Evolutionary conservation across 2,113 vertebrate genomes (phyloP).

Genomic region (Solea solea): DNA sequence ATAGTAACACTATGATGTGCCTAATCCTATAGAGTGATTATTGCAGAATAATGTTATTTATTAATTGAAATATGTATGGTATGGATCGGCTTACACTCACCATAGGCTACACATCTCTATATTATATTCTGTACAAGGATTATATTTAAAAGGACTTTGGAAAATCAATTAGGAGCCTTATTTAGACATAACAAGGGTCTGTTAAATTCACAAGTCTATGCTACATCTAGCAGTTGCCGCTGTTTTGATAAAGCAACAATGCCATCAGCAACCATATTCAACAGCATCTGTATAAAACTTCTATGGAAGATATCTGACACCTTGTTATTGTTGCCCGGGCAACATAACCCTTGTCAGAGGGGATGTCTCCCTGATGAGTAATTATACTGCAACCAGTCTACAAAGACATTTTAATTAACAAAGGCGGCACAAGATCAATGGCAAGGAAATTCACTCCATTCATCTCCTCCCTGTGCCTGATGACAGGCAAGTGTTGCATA

Average conservation of each 20-base stretch:
- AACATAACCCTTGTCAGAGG: slow-evolving; percentile 47
- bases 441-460: slow-evolving; percentile 46
- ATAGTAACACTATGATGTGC: no score
- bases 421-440: slow-evolving; percentile 51
- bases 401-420: slow-evolving; percentile 70
- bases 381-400: slow-evolving; percentile 62
- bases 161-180: slow-evolving; percentile 22
- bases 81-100: no score
- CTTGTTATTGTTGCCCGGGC: slow-evolving; percentile 54
- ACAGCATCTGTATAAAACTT: slow-evolving; percentile 51
- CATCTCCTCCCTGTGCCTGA: slow-evolving; percentile 38
- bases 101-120: no score
- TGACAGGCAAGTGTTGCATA: slow-evolving; percentile 46
- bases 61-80: no score
- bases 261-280: slow-evolving; percentile 26
- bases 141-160: neutral
- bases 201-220: slow-evolving; percentile 20
- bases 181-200: slow-evolving; percentile 7
- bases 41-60: no score
- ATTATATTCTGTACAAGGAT: neutral
- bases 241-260: slow-evolving; percentile 31
- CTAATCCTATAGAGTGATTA: no score
- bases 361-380: slow-evolving; percentile 60
- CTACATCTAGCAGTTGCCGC: slow-evolving; percentile 20
- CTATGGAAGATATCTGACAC: slow-evolving; percentile 43